These are phyloP conservation scores for Arbacia lixula DNA, from an alignment of 53 echinoderm and acorn worm species.

Conservation along the genomic window DNA sequence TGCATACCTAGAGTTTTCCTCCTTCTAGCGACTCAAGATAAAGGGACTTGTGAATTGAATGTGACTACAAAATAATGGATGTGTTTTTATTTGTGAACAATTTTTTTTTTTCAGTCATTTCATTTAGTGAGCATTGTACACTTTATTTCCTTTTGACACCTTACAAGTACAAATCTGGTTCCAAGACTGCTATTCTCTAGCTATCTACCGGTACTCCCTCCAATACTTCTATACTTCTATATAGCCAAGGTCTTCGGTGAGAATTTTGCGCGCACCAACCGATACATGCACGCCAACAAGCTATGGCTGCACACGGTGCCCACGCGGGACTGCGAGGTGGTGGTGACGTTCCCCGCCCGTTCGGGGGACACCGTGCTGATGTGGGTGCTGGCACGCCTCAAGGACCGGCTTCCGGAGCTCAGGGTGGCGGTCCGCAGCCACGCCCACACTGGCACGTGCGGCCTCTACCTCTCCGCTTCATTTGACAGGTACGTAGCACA, in stretches of 20 bases:
- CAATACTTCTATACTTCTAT: too few relatives aligned
- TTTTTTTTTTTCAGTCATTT: too few relatives aligned
- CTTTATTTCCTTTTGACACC: too few relatives aligned
- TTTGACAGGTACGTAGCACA: constrained; percentile 88
- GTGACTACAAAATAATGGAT: too few relatives aligned
- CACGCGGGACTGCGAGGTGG: constrained; percentile 84
- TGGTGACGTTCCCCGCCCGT: constrained; percentile 89
- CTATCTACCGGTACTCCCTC: too few relatives aligned
- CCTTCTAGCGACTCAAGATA: too few relatives aligned
- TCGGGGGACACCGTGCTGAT: constrained; percentile 75
- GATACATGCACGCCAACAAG: constrained; percentile 90
- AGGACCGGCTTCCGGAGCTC: constrained; percentile 77
- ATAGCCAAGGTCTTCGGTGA: constrained; percentile 92
- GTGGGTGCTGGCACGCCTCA: constrained; percentile 81
- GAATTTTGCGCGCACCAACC: constrained; percentile 91
- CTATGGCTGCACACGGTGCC: constrained; percentile 94
- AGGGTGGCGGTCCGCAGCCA: constrained; percentile 81
- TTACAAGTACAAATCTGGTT: too few relatives aligned
- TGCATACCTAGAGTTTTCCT: too few relatives aligned
- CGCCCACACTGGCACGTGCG: constrained; percentile 86
- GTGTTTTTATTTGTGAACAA: too few relatives aligned
- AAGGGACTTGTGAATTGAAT: too few relatives aligned
- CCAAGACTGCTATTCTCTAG: too few relatives aligned
- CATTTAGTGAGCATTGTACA: background rate
- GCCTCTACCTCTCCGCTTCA: constrained; percentile 85